Evolutionary conservation across 2,888 invertebrate genomes (phyloP), one percentile per base, ranked within the genome.

Genomic region (Rambutsinella grinnellia): DNA sequence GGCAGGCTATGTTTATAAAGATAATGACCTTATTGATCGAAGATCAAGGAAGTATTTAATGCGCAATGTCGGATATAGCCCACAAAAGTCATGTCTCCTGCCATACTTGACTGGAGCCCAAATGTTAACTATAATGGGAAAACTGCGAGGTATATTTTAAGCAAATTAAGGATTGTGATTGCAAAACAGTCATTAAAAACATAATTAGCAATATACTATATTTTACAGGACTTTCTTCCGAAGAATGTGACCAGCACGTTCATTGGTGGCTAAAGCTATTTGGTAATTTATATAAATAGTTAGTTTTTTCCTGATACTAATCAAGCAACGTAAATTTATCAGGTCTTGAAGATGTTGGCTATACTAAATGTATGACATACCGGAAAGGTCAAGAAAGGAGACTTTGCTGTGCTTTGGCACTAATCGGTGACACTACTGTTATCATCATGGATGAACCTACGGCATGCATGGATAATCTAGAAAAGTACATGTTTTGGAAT

Each of bases 401-500:
- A 17, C 57, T 80, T 5, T 68, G 65, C 3, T 68, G 71, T 57
- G 80, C 80, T 0, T 23, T 80, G 76, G 61, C 80, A 1, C 53
- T 80, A 23, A 78, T 80, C 44, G 80, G 80, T 15, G 67, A 71
- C 8, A 53, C 57, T 1, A 51, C 54, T 5, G 49, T 72, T 10
- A 24, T 72, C 1, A 68, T 80, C n/a, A 71, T 75, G 13, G 80
- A 80, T 47, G 70, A 80, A 53, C 80, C 80, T 3, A 72, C 76
- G 2, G 27, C 24, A 15, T 27, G 19, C 2, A 58, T 80, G 72
- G 80, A 80, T 24, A 54, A 60, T 5, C 19, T 46, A 1, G 78
- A 78, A 36, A 53, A 67, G n/a, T 71, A 79, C 17, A 65, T 51
- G 3, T 81, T 81, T 65, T 81, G 81, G 81, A 77, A 69, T 27